These are phyloP conservation scores for Aplidium turbinatum DNA, from an alignment of 23 tunicate species.

Conservation along the genomic window DNA sequence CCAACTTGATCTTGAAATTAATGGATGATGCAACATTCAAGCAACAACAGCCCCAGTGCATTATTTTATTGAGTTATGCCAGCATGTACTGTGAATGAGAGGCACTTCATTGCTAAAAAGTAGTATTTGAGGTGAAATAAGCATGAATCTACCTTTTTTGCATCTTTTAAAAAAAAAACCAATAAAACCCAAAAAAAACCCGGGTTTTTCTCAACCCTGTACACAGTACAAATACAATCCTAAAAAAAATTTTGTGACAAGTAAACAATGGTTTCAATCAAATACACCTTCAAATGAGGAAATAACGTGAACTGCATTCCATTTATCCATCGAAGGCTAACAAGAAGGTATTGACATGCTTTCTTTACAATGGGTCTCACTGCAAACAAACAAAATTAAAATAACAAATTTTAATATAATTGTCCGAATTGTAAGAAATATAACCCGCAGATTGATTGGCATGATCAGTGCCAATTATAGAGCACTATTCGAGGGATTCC, in stretches of 20 bases:
- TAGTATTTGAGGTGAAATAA: too few species aligned
- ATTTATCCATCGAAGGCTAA: constrained; percentile 55
- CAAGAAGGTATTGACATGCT: constrained; percentile 40
- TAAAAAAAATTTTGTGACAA: not conserved
- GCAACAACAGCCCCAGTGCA: too few species aligned
- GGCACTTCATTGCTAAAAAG: too few species aligned
- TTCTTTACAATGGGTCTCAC: constrained; percentile 37
- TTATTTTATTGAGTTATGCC: too few species aligned
- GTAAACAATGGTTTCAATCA: not conserved
- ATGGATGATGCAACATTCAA: too few species aligned
- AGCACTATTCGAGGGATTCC: not conserved
- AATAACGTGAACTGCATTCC: constrained; percentile 85
- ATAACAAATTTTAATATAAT: not conserved
- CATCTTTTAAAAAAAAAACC: not conserved
- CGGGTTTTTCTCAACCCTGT: too few species aligned
- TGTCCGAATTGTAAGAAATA: too few species aligned
- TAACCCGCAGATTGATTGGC: not conserved
- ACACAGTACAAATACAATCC: not conserved
- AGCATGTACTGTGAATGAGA: too few species aligned
- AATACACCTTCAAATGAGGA: constrained; percentile 91
- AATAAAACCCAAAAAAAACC: not conserved
- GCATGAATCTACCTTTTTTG: too few species aligned
- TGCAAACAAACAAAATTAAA: constrained; percentile 15
- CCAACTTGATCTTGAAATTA: too few species aligned
- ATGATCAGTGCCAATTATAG: too few species aligned